Evolutionary conservation across 2,797 vertebrate genomes (phyloP).

Genomic region (Gymnoscopelus braueri): DNA sequence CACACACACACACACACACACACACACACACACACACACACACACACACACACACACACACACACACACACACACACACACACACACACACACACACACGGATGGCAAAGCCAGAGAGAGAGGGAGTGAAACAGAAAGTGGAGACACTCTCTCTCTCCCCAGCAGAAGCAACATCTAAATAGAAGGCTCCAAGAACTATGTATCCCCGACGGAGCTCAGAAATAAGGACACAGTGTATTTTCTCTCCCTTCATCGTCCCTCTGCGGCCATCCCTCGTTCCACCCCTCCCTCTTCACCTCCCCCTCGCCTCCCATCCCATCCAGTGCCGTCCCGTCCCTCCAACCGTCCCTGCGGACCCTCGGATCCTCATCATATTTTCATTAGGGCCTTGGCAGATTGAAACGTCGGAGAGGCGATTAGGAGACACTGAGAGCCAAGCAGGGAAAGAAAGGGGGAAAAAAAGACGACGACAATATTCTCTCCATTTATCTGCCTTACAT

Average conservation of each 20-base stretch:
- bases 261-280: conserved; percentile 73
- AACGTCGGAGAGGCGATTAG: conserved; percentile 79
- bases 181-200: conserved; percentile 89
- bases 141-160: background rate
- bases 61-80: conserved; percentile 25
- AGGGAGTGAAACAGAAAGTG: conserved; percentile 37
- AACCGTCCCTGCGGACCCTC: conserved; percentile 72
- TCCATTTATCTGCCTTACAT: conserved; percentile 72
- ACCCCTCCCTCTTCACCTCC: conserved; percentile 62
- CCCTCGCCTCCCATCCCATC: conserved; percentile 21
- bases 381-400: conserved; percentile 83
- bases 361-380: conserved; percentile 84
- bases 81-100: conserved; percentile 48
- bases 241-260: conserved; percentile 81
- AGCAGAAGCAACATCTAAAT: conserved; percentile 84
- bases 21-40: conserved; percentile 24
- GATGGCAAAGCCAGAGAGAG: conserved; percentile 63
- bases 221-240: conserved; percentile 93
- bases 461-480: conserved; percentile 69
- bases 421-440: conserved; percentile 55
- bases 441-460: conserved; percentile 52
- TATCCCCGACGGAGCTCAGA: conserved; percentile 89
- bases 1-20: conserved; percentile 46
- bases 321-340: conserved; percentile 53
- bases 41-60: conserved; percentile 49